Evolutionary conservation across 2,113 vertebrate genomes (phyloP).

Genomic region (Capreolus pygargus): DNA sequence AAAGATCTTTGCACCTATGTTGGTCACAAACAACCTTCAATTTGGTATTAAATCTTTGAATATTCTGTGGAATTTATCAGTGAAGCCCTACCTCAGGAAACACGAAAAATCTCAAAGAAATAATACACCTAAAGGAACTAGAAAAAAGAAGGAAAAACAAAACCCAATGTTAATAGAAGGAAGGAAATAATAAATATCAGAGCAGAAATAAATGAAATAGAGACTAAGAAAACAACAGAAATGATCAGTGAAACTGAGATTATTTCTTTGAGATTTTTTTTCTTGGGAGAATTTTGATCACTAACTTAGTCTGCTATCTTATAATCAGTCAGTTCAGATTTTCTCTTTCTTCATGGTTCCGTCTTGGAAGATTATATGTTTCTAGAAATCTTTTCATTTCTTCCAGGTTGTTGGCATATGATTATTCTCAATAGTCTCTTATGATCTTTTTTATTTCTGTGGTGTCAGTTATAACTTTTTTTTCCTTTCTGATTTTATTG

Average conservation of each 20-base stretch:
- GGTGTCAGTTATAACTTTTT: background rate
- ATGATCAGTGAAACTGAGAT: background rate
- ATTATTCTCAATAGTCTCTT: background rate
- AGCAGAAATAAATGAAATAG: background rate
- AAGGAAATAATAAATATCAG: background rate
- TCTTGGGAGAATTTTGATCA: background rate
- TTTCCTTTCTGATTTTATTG: background rate
- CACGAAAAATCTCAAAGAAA: background rate
- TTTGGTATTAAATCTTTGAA: background rate
- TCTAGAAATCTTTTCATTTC: background rate
- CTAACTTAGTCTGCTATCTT: background rate
- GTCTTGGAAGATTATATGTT: background rate
- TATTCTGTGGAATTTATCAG: background rate
- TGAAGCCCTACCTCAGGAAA: background rate
- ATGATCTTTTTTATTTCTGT: background rate
- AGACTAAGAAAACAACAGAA: background rate
- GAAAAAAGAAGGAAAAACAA: background rate
- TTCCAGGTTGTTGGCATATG: background rate
- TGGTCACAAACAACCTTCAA: background rate
- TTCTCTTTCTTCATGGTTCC: background rate
- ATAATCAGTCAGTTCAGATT: background rate
- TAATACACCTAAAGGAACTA: background rate
- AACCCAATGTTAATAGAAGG: background rate
- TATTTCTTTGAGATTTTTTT: background rate
- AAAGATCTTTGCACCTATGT: background rate